phyloP scores from a whole-genome alignment of 2,797 vertebrate species.

The Dryobates pubescens region DNA sequence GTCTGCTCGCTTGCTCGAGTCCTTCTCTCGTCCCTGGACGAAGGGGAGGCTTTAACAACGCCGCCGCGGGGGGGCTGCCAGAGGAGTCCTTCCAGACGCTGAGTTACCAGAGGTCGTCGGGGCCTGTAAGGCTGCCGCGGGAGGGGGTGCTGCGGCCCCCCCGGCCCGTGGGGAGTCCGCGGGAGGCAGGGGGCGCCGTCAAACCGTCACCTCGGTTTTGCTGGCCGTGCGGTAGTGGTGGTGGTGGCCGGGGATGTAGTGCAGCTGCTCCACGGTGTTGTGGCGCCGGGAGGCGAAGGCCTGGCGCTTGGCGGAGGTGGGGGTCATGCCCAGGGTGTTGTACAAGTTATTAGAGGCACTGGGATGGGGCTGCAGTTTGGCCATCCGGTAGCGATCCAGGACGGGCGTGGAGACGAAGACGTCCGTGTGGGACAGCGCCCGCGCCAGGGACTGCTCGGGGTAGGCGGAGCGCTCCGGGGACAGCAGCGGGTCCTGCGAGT shows the following conservation, averaged over 20 bases:
- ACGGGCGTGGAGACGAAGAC: constrained; percentile 97
- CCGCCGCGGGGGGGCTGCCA: constrained; percentile 44
- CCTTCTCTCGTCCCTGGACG: constrained; percentile 22
- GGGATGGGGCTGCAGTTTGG: constrained; percentile 99
- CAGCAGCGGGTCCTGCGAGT: constrained; percentile 96
- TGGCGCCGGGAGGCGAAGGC: constrained; percentile 96
- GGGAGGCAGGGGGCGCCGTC: constrained; percentile 72
- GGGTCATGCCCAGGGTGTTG: constrained; percentile 93
- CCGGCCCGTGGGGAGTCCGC: constrained; percentile 73
- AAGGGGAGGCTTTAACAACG: constrained; percentile 55
- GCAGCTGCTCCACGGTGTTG: constrained; percentile 97
- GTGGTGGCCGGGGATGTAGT: constrained; percentile 93
- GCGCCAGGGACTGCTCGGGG: constrained; percentile 90
- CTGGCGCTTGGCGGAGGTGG: constrained; percentile 93
- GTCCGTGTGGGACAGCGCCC: constrained; percentile 96
- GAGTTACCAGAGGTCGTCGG: constrained; percentile 74
- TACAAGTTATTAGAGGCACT: constrained; percentile 96
- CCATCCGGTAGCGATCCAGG: constrained; percentile 98
- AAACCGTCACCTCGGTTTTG: constrained; percentile 99
- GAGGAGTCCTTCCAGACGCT: constrained; percentile 69
- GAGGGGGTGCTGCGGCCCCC: constrained; percentile 70
- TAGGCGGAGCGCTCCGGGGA: constrained; percentile 93
- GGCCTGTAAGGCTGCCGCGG: constrained; percentile 79
- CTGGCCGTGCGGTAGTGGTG: constrained; percentile 98
- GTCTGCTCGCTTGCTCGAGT: neutral